Evolutionary conservation across 2,113 vertebrate genomes (phyloP), one percentile per base, ranked within the genome.

Genomic region (Phycodurus eques): DNA sequence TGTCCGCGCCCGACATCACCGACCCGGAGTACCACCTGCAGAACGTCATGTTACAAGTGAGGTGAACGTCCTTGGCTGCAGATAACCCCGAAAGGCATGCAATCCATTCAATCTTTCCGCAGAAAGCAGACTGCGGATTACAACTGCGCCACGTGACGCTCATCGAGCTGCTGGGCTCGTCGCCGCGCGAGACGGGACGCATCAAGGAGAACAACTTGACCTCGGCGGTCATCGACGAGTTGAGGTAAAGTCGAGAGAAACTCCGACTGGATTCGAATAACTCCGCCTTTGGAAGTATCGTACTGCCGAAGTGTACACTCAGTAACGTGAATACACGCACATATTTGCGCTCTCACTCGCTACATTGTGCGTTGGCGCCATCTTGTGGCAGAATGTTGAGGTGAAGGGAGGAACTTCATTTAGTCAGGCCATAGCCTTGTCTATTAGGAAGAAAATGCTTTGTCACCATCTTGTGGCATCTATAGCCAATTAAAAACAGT

Each of bases 11-110:
- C 0, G 92, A 95, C 76, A 72, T 92, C 4, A 90, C 94, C 0
- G 91, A 97, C 80, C 82, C 88, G 9, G 94, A 95, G 86, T 99
- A 99, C 88, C 95, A 95, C 78, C 89, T 96, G 87, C 98, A 99
- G 89, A 95, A 94, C 74, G 77, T 94, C 69, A 97, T 98, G 94
- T 86, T 96, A 74, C 97, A 98, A 93, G 98, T 96, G 78, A 87
- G 91, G 62, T 13, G n/a, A 43, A 39, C 1, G 13, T 11, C 35
- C 9, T 2, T 9, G 20, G 20, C 4, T 6, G 20, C 0, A 22
- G n/a, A 46, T 44, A 9, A 11, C 31, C n/a, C 4, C 1, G 17
- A 39, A 39, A 39, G 3, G 4, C 35, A 39, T 39, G 2, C 15
- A 53, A 53, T 17, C 31, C 6, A 27, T 12, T 61, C 3, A 31